Evolutionary conservation across 2,888 invertebrate species (phyloP), one percentile per base, ranked within the genome.

Genomic region (Corbicula japonica): DNA sequence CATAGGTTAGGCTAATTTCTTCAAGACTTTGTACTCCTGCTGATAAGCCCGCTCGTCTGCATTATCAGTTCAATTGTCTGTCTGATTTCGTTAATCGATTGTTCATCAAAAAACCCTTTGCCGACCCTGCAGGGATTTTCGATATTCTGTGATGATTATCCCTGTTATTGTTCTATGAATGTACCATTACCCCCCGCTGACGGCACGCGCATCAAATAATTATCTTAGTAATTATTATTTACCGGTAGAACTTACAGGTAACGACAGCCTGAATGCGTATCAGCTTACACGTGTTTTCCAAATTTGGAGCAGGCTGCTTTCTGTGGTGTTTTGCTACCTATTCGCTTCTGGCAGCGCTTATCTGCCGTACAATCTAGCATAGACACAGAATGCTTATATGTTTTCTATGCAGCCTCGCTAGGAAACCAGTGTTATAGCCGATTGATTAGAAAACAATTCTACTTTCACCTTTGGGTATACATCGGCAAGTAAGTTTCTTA

Each of bases 261-360:
- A 76, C 65, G 80, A 80, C 80, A 76, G 52, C 65, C 44, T 58
- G 54, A 63, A 28, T 60, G 60, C 66, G 65, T 83, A 83, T 83
- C 83, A 62, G 48, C 70, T 83, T 83, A 76, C 83, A 78, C 62
- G 60, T 61, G 78, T 66, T 79, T 83, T 83, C 83, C 83, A 72
- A 83, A 83, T 83, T 83, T 83, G 83, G 83, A 69, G 79, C 66
- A 82, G 48, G 73, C 79, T 41, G 62, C 72, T 54, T 63, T 56
- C 56, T 34, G 35, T 56, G 56, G 56, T 56, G 35, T 56, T 34
- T 54, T 21, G 54, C 66, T 54, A 32, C 76, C 72, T 68, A 56
- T 50, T 62, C 50, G 68, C 38, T 60, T 38, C 62, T 62, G 61
- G 56, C 52, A 32, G 48, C 34, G 72, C 69, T 70, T 77, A 73